Evolutionary conservation across 2,113 vertebrate genomes (phyloP), one percentile per base, ranked within the genome.

Genomic region (Protobothrops mucrosquamatus): DNA sequence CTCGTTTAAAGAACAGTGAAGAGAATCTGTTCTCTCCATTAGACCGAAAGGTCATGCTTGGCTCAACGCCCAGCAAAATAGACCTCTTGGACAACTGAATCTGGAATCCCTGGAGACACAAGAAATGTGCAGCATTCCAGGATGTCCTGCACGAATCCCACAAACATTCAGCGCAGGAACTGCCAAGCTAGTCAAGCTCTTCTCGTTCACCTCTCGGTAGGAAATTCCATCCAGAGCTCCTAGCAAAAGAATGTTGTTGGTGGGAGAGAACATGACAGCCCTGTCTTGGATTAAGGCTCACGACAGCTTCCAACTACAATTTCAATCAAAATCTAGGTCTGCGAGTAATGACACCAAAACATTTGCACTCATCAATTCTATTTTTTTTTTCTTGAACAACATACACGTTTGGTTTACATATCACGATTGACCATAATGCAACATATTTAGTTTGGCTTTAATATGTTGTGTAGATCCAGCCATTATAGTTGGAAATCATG

Each of bases 21-120:
- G 95, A 90, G 96, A 94, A 94, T 96, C 92, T 0, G 0, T 89
- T 95, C 29, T 92, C 54, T 0, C 52, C 74, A 43, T 90, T 86
- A 90, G 89, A 39, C 89, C 23, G 74, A 0, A 64, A 43, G 74
- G 89, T 89, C 93, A 43, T 18, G 87, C 91, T 88, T 24, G 0
- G 92, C 91, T 23, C 3, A 1, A 39, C 0, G 0, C 93, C 93
- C 1, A 4, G 3, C 52, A 43, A 56, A 4, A 39, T 12, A 86
- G 90, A 54, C 74, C 89, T 93, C 92, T 56, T 51, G 86, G 85
- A 29, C 12, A 51, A 59, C 54, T 26, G 22, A 61, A 89, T 24
- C 1, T 46, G 54, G 24, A 48, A 69, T 54, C 52, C 52, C 55
- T 26, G 6, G 74, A 55, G 39, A 64, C 34, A 18, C 55, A 48